A percentile compares a stretch with the other conserved stretches of the same genome.
Conservation (phyloP, 2,797 vertebrate genomes). For the Lophura swinhoii region DNA sequence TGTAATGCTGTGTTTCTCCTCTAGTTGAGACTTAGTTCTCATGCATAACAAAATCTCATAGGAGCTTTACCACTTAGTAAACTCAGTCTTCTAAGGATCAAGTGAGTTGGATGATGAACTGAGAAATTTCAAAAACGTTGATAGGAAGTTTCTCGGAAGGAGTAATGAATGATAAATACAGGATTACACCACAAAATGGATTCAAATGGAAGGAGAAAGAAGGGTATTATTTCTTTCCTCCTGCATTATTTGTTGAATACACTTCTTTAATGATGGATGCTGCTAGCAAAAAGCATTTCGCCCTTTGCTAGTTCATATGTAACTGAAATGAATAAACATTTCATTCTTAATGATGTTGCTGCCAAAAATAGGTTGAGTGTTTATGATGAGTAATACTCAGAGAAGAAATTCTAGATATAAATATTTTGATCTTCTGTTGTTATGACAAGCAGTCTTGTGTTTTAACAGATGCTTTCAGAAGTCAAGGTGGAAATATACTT, state of each 20-base stretch:
- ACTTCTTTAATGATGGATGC: not conserved
- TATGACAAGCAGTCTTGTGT: not conserved
- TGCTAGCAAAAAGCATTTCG: not conserved
- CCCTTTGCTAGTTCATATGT: not conserved
- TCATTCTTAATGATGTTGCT: not conserved
- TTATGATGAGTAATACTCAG: not conserved
- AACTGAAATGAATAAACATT: not conserved
- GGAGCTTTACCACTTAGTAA: not conserved
- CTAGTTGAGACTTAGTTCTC: not conserved
- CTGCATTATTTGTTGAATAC: not conserved
- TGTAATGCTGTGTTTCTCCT: not conserved
- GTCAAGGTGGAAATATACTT: not conserved
- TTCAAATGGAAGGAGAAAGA: not conserved
- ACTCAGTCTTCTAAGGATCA: not conserved
- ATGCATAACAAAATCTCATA: not conserved
- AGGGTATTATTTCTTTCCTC: not conserved
- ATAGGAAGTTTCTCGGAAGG: not conserved
- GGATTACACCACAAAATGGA: not conserved
- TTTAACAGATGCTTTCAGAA: not conserved
- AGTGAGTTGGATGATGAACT: not conserved
- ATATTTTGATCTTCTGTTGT: not conserved
- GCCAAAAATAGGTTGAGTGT: not conserved
- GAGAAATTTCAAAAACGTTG: not conserved
- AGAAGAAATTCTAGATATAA: not conserved
- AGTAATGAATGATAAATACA: not conserved